These are phyloP conservation scores for Drosophila anceps DNA, from an alignment of 2,888 invertebrate genomes.

Conservation along the genomic window DNA sequence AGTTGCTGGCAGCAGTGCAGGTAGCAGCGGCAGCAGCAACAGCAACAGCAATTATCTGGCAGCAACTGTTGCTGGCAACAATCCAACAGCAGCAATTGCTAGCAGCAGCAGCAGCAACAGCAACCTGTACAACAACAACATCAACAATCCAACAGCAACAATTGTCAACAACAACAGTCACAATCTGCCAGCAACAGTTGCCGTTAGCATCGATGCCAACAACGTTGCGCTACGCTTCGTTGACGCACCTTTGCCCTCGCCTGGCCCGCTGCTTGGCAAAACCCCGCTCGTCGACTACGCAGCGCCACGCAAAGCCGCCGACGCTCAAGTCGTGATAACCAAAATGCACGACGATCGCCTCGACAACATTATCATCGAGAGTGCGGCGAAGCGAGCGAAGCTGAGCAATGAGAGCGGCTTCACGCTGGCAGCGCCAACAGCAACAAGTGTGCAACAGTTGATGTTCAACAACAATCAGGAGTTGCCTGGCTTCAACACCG, in stretches of 20 bases:
- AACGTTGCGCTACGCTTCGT: constrained; percentile 84
- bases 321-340: constrained; percentile 82
- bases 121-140: constrained; percentile 11
- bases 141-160: constrained; percentile 9
- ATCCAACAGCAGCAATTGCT: constrained; percentile 4
- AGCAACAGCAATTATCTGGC: not conserved
- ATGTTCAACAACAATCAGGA: constrained; percentile 48
- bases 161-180: constrained; percentile 2
- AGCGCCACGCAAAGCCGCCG: constrained; percentile 75
- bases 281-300: constrained; percentile 91
- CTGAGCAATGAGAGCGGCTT: constrained; percentile 37
- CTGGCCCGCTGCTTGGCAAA: constrained; percentile 93
- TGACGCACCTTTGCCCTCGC: constrained; percentile 90
- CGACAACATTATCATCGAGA: constrained; percentile 42
- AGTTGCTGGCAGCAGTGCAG: not conserved
- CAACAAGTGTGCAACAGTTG: constrained; percentile 43
- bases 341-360: constrained; percentile 84
- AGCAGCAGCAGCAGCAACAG: not conserved
- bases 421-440: not conserved
- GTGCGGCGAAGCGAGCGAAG: constrained; percentile 67
- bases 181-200: constrained; percentile 5
- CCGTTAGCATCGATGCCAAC: constrained; percentile 31
- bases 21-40: not conserved
- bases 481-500: constrained; percentile 63
- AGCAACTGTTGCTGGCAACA: constrained; percentile 1